Percentiles rank a stretch among this genome's conserved stretches.
Evolutionary conservation across 2,888 invertebrate species (phyloP).

Genomic region (Ectropis crepuscularia): DNA sequence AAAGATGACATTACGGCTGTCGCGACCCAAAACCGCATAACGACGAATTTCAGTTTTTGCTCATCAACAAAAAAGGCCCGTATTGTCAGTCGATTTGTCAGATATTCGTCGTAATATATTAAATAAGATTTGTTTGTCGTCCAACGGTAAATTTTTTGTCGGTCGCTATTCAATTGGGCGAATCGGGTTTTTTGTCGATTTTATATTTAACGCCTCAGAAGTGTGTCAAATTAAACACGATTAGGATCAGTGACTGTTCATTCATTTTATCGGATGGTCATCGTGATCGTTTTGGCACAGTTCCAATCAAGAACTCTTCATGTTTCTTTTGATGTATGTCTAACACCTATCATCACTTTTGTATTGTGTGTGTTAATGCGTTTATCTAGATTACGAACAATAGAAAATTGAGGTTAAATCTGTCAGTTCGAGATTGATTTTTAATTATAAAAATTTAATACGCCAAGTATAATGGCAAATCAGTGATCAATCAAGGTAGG

Average conservation of each 20-base stretch:
- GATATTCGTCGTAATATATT: conserved; percentile 58
- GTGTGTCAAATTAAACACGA: conserved; percentile 54
- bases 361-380: conserved; percentile 21
- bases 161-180: conserved; percentile 38
- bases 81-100: conserved; percentile 49
- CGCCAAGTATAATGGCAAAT: conserved; percentile 20
- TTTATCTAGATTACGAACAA: conserved; percentile 25
- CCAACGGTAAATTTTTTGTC: conserved; percentile 53
- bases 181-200: conserved; percentile 46
- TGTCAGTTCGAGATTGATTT: conserved; percentile 6
- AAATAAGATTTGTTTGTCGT: conserved; percentile 58
- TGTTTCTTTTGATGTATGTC: conserved; percentile 34
- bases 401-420: conserved; percentile 24
- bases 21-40: conserved; percentile 40
- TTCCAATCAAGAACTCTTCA: conserved; percentile 42
- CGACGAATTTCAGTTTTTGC: conserved; percentile 41
- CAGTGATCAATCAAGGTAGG: conserved; percentile 21
- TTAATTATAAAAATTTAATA: conserved; percentile 13
- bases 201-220: conserved; percentile 45
- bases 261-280: conserved; percentile 40
- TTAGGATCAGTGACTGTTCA: conserved; percentile 43
- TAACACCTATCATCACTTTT: conserved; percentile 30
- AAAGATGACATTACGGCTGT: conserved; percentile 38
- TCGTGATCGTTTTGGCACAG: conserved; percentile 40
- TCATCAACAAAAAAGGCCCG: conserved; percentile 36